Base-by-base conservation (phyloP, 1,140 invertebrate species). In the Cyphomyrmex costatus region DNA sequence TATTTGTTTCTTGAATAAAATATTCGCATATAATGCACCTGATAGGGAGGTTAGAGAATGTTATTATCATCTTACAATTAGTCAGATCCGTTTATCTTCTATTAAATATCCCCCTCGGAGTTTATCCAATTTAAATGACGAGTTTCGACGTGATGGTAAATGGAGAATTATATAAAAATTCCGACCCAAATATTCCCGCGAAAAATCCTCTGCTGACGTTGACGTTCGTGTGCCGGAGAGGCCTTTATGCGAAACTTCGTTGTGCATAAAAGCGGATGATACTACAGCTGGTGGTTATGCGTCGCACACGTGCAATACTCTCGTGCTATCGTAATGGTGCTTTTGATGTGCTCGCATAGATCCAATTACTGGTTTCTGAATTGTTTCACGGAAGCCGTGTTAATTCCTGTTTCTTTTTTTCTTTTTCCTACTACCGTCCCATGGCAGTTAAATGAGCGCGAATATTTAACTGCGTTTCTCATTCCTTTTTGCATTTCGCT, bases 281-380 rank as follows among this genome's bases (percentile, higher is more conserved):
- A 33, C 19, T 5, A 24, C 74, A 16, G 27, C 42, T n/a, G 14
- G 30, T 19, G 16, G 53, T 24, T 27, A n/a, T 56, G 78, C 46
- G 16, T 33, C 46, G 61, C 42, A 24, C 53, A 33, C 33, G n/a
- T 36, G 36, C 24, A 42, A 78, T 21, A 27, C 61, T 68, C 27
- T 36, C 77, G 27, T 24, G 33, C 33, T 36, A 21, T 36, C 46
- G 16, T 56, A 70, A 70, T 80, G 24, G 42, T 33, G 58, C 76
- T 78, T 78, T 78, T 78, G 58, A 77, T 33, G 30, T 24, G 46
- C 21, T 70, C 51, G 21, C 24, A 46, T 58, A 58, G 12, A 71
- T 12, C 51, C 33, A 82, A 82, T 82, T 71, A 82, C 36, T 24
- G 42, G 66, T 82, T 82, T 71, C 78, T 21, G 12, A 42, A 82